A percentile compares a stretch with the other conserved stretches of the same genome.
Conservation (phyloP, 2,888 invertebrate species). For the Lycaena phlaeas region DNA sequence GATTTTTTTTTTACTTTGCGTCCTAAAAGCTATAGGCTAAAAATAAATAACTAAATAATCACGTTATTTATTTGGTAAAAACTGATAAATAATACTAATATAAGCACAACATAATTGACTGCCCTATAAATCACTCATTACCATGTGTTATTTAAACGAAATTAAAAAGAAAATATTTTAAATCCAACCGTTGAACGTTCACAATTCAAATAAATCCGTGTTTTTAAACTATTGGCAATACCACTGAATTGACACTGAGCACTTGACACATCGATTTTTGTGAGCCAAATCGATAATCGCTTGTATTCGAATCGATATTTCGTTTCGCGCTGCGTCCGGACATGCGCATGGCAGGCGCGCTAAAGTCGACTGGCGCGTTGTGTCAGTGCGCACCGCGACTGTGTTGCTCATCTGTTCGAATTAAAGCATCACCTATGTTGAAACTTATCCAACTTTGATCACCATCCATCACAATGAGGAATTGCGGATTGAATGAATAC, state of each 20-base stretch:
- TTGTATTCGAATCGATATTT: not conserved
- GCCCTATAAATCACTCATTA: no score
- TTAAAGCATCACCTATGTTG: not conserved
- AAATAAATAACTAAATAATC: not conserved
- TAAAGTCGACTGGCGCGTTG: slow-evolving; percentile 1
- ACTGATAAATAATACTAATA: not conserved
- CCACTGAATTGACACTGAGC: not conserved
- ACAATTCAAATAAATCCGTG: not conserved
- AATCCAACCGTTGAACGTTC: not conserved
- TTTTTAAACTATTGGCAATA: not conserved
- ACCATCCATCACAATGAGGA: not conserved
- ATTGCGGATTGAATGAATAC: not conserved
- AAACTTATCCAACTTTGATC: not conserved
- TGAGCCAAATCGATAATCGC: not conserved
- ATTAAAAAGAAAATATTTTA: not conserved
- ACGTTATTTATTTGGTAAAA: not conserved
- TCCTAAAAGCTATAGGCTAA: not conserved
- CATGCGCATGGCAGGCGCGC: slow-evolving; percentile 6
- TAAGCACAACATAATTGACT: no score
- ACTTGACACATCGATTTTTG: slow-evolving; percentile 4
- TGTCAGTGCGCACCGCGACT: slow-evolving; percentile 5
- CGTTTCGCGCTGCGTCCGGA: not conserved
- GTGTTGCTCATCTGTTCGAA: not conserved
- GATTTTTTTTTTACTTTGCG: not conserved
- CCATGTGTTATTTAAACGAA: not conserved